phyloP scores from a whole-genome alignment of 2,113 vertebrate species.

The Hiodon alosoides region DNA sequence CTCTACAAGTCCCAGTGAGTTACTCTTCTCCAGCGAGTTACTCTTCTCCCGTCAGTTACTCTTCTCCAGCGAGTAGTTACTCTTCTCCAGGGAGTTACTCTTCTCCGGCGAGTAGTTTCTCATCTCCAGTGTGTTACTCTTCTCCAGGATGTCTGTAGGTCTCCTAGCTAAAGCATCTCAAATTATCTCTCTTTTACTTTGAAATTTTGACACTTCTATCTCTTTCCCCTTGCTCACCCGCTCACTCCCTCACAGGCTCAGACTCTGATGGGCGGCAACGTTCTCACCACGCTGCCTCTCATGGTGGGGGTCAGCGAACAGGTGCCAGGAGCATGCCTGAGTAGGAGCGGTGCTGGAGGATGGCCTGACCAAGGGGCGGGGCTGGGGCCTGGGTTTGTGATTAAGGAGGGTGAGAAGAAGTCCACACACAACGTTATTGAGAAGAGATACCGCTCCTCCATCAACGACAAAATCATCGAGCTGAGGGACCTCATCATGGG shows the following conservation, averaged over 20 bases:
- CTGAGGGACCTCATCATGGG: constrained; percentile 94
- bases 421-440: constrained; percentile 98
- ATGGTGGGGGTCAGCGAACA: constrained; percentile 92
- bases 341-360: constrained; percentile 58
- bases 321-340: constrained; percentile 73
- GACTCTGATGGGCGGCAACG: constrained; percentile 91
- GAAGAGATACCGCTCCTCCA: constrained; percentile 93
- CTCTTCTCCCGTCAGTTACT: background rate
- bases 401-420: constrained; percentile 88
- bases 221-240: background rate
- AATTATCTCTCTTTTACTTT: background rate
- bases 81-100: no score
- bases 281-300: constrained; percentile 89
- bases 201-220: background rate
- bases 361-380: constrained; percentile 49
- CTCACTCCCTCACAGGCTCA: constrained; percentile 39
- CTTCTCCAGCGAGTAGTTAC: background rate
- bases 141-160: no score
- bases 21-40: background rate
- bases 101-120: no score
- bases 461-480: constrained; percentile 96
- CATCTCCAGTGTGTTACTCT: no score
- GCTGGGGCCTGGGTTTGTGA: constrained; percentile 58
- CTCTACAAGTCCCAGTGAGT: constrained; percentile 78
- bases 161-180: background rate